Base-by-base conservation (phyloP, 2,113 vertebrate species). In the Boleophthalmus pectinirostris region DNA sequence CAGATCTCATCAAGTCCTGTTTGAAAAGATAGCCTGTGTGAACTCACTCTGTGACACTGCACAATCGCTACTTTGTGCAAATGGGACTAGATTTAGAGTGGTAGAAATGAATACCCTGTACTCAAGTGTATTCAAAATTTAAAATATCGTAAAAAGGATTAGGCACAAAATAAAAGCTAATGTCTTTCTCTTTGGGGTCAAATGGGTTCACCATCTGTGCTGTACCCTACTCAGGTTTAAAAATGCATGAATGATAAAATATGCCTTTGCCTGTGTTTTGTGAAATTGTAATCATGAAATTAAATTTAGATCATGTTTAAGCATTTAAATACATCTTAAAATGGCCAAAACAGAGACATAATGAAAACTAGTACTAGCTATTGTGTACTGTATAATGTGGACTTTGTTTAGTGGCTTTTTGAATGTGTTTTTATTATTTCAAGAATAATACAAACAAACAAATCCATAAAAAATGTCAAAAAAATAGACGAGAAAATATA, bases 1-100 rank as follows among this genome's bases (percentile, higher is more conserved):
- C 72, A 77, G 13, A 78, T 77, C 77, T 77, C 82, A 85, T 81
- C 84, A 88, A 73, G 70, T 74, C 72, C 70, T 33, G 65, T 63
- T 77, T 43, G 72, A 71, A 67, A 72, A 74, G 66, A 72, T 53
- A 43, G 49, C 45, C 73, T 80, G 60, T 61, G 66, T 70, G 81
- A 86, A 76, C 65, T 58, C 76, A 78, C 12, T 4, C 82, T 79
- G 82, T 77, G 69, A 68, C 43, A 25, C 68, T 14, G 56, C 11
- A 25, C 23, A 57, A 57, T 58, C 23, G 3, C 13, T 58, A 58
- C 58, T 61, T 33, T 33, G 58, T 25, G 5, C 14, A 25, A 29
- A 57, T 56, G 11, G 54, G 21, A 56, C 11, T 13, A 38, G 20
- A 61, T 45, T 74, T 63, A 18, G 33, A 38, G 60, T 20, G 16